Percentiles rank a stretch among this genome's conserved stretches.
Conservation (phyloP, 2,113 vertebrate genomes). For the Heliornis fulica region DNA sequence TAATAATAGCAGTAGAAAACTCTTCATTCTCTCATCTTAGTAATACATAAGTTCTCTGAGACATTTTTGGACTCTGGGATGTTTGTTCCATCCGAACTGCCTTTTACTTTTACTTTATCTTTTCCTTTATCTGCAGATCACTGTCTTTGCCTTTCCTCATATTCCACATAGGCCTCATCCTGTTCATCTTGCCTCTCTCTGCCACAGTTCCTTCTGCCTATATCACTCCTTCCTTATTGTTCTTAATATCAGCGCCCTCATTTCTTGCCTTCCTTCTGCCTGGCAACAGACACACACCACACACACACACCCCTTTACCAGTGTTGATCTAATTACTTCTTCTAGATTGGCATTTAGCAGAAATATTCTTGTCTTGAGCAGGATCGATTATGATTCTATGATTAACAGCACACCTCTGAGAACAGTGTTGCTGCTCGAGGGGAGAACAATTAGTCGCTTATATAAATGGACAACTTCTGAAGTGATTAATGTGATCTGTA, state of each 20-base stretch:
- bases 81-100: background rate
- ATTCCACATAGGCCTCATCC: background rate
- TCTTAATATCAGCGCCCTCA: background rate
- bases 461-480: conserved; percentile 48
- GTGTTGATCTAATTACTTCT: conserved; percentile 25
- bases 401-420: conserved; percentile 37
- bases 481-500: conserved; percentile 22
- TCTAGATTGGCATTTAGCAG: background rate
- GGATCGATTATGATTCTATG: too few relatives aligned
- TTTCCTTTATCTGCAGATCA: background rate
- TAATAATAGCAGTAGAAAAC: background rate
- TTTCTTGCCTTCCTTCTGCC: background rate
- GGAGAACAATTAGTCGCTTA: conserved; percentile 30
- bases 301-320: background rate
- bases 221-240: background rate
- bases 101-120: background rate
- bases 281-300: background rate
- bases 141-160: background rate
- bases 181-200: background rate
- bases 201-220: background rate
- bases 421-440: conserved; percentile 3
- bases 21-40: accelerated
- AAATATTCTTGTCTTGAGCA: conserved; percentile 40
- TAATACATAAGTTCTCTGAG: background rate
- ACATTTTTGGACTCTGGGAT: background rate